phyloP scores from a whole-genome alignment of 2,113 vertebrate genomes.

The Illadopsis cleaveri region DNA sequence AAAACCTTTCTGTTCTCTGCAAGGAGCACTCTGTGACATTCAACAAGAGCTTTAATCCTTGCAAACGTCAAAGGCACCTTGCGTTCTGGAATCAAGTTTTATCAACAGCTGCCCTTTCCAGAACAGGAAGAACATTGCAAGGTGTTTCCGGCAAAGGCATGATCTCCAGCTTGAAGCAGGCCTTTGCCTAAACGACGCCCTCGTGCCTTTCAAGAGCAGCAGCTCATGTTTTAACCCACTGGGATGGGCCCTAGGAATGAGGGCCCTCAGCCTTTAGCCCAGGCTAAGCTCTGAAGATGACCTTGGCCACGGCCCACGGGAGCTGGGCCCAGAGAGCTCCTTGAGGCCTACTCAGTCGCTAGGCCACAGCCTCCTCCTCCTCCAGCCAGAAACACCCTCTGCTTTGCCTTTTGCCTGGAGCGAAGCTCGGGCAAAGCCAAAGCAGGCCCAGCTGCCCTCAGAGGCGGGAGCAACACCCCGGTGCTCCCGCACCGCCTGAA shows the following conservation, averaged over 20 bases:
- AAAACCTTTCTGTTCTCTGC: not conserved
- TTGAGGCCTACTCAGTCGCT: not conserved
- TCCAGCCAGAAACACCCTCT: not conserved
- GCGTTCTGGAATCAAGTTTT: not conserved
- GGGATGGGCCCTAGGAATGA: not conserved
- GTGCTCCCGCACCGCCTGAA: not conserved
- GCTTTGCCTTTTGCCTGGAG: not conserved
- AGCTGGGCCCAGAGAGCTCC: not conserved
- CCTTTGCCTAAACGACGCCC: not conserved
- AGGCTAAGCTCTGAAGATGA: not conserved
- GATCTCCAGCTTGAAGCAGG: fast-evolving
- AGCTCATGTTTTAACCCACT: not conserved
- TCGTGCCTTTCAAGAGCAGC: not conserved
- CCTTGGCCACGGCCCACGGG: not conserved
- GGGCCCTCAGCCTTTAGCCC: not conserved
- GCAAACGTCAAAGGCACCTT: not conserved
- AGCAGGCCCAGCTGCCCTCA: not conserved
- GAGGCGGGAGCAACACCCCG: not conserved
- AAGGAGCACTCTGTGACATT: not conserved
- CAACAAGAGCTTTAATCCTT: not conserved
- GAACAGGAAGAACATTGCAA: not conserved
- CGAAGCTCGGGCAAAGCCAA: not conserved
- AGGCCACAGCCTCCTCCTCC: not conserved
- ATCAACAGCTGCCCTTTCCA: not conserved
- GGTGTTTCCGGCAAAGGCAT: not conserved